Conservation (phyloP, 2,797 vertebrate genomes). For the Peromyscus nudipes region DNA sequence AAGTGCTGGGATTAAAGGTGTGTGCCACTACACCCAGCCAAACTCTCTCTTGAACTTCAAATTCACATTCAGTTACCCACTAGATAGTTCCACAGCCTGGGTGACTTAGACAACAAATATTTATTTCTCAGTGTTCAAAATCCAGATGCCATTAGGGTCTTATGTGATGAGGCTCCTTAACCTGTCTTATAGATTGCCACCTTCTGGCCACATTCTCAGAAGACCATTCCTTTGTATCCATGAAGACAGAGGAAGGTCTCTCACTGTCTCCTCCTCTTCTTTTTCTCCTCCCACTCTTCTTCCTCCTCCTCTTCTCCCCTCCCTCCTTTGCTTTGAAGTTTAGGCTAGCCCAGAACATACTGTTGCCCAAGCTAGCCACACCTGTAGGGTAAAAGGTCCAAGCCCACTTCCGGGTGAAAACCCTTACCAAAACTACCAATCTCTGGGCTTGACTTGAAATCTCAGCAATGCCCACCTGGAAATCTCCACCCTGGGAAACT, state of each 20-base stretch:
- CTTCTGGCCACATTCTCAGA: not conserved
- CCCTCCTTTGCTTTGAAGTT: not conserved
- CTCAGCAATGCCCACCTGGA: not conserved
- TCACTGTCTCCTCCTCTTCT: not conserved
- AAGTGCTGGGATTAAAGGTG: not conserved
- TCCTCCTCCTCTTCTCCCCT: not conserved
- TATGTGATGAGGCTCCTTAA: not conserved
- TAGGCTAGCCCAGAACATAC: not conserved
- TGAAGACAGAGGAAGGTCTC: not conserved
- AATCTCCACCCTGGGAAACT: not conserved
- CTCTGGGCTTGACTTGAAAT: not conserved
- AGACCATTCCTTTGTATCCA: not conserved
- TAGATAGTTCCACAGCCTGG: not conserved
- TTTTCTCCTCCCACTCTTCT: not conserved
- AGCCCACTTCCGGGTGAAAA: not conserved
- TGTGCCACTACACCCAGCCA: not conserved
- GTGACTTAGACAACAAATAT: not conserved
- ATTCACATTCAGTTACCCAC: not conserved
- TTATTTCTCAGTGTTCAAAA: slow-evolving; percentile 48
- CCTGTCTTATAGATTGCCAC: not conserved
- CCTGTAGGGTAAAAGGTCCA: not conserved
- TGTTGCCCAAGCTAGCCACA: not conserved
- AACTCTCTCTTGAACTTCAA: slow-evolving; percentile 42
- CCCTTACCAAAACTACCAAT: not conserved
- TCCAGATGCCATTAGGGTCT: not conserved